Percentiles rank a stretch among this genome's conserved stretches.
Conservation (phyloP, 2,888 invertebrate species). For the Acleris emargana region DNA sequence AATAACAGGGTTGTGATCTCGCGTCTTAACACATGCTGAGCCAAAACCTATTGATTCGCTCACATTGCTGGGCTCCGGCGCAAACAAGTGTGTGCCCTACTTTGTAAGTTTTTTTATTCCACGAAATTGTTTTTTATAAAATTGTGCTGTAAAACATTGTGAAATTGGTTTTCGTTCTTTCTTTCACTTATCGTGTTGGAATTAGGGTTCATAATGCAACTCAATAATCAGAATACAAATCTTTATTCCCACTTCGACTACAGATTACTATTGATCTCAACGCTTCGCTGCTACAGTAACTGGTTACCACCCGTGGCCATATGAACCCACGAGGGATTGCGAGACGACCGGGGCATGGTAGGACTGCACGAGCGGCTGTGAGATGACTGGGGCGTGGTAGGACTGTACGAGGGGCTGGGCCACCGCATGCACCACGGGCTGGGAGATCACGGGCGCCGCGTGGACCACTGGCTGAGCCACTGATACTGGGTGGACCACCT, state of each 20-base stretch:
- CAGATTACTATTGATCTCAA: slow-evolving; percentile 68
- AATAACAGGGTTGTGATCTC: too few species aligned
- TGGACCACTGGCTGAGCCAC: slow-evolving; percentile 55
- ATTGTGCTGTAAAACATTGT: too few species aligned
- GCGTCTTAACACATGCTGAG: too few species aligned
- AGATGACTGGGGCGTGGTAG: slow-evolving; percentile 1
- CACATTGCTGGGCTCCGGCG: too few species aligned
- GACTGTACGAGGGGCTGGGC: slow-evolving; percentile 43
- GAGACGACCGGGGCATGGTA: slow-evolving; percentile 18
- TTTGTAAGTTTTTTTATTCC: too few species aligned
- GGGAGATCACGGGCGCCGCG: slow-evolving; percentile 40
- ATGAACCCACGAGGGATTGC: slow-evolving; percentile 42
- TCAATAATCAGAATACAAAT: slow-evolving; percentile 46
- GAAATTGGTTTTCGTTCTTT: too few species aligned
- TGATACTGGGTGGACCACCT: slow-evolving; percentile 35
- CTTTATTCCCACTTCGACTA: slow-evolving; percentile 63
- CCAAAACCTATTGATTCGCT: too few species aligned
- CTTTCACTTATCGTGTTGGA: not conserved
- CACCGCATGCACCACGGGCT: slow-evolving; percentile 53
- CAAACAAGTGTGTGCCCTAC: too few species aligned
- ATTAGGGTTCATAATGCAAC: slow-evolving; percentile 38
- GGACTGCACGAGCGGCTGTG: slow-evolving; percentile 51
- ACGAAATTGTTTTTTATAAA: too few species aligned
- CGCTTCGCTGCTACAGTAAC: slow-evolving; percentile 55
- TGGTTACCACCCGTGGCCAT: slow-evolving; percentile 73